Evolutionary conservation across 2,113 vertebrate species (phyloP).

Genomic region (Bucco capensis): DNA sequence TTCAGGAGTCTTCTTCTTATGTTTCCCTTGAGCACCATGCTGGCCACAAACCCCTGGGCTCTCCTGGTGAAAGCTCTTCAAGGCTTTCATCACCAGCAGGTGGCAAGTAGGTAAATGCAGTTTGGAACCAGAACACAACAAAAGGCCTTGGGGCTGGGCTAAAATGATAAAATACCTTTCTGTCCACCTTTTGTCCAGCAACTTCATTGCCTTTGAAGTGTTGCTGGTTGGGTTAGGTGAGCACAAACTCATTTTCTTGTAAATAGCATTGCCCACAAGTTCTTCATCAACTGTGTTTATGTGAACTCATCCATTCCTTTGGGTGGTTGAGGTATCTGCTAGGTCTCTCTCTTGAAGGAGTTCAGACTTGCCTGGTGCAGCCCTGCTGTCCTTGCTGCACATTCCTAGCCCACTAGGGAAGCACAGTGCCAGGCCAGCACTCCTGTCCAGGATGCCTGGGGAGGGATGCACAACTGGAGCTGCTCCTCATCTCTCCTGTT

Average conservation of each 20-base stretch:
- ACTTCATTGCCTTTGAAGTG: constrained; percentile 9
- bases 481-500: neutral
- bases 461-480: neutral
- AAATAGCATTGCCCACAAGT: neutral
- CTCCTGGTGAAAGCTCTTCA: neutral
- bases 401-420: neutral
- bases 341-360: neutral
- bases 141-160: neutral
- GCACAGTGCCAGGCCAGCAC: neutral
- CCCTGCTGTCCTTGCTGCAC: neutral
- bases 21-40: neutral
- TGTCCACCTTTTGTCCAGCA: neutral
- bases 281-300: neutral
- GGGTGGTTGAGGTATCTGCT: neutral
- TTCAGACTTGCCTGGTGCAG: neutral
- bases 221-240: neutral
- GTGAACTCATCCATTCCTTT: neutral
- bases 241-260: neutral
- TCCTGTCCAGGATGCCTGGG: neutral
- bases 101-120: neutral
- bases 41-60: constrained; percentile 21
- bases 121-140: constrained; percentile 47
- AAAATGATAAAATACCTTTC: neutral
- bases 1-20: neutral
- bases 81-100: neutral